Evolutionary conservation across 2,113 vertebrate species (phyloP).

Genomic region (Pomatostomus ruficeps): DNA sequence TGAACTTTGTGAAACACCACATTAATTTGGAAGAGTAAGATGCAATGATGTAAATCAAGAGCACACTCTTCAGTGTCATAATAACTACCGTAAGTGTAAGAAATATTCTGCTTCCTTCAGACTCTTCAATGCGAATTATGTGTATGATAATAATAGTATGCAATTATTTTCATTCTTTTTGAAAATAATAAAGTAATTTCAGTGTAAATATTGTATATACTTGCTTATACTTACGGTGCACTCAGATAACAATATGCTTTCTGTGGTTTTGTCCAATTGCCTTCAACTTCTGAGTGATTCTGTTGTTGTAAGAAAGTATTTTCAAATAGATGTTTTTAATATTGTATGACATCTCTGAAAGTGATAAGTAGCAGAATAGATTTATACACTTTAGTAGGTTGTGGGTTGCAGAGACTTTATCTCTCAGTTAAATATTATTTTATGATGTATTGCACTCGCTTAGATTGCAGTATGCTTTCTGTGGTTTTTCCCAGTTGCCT

Average conservation of each 20-base stretch:
- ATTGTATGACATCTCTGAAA: constrained; percentile 15
- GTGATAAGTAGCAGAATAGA: not conserved
- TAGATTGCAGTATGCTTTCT: not conserved
- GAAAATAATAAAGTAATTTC: not conserved
- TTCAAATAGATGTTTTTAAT: constrained; percentile 34
- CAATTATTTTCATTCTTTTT: not conserved
- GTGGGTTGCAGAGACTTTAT: not conserved
- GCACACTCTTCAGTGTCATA: not conserved
- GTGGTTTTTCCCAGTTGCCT: not conserved
- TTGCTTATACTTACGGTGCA: not conserved
- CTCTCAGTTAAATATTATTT: constrained; percentile 20
- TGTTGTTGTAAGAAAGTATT: not conserved
- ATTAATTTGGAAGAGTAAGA: not conserved
- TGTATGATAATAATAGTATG: not conserved
- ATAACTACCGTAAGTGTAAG: not conserved
- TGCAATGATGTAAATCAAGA: not conserved
- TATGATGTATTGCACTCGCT: constrained; percentile 8
- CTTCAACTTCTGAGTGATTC: not conserved
- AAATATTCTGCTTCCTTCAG: not conserved
- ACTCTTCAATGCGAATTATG: not conserved
- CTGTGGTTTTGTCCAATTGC: not conserved
- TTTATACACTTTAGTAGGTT: not conserved
- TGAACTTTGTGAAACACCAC: not conserved
- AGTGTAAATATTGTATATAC: not conserved
- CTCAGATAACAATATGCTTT: not conserved